phyloP scores from a whole-genome alignment of 2,888 invertebrate genomes.

The Drosophila macrospina region DNA sequence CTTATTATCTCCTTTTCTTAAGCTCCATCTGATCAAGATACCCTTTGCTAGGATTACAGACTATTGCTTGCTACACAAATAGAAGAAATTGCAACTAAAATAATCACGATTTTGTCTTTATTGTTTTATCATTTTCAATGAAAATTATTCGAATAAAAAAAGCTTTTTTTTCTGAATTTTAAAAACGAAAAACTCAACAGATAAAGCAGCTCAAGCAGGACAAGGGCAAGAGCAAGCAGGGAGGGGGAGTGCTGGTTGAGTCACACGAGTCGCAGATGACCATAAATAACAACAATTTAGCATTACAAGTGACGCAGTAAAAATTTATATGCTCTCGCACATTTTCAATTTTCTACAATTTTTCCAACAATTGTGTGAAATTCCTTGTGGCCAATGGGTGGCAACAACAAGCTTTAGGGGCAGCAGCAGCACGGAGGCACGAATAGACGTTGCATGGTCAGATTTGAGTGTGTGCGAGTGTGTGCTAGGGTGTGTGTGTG shows the following conservation, averaged over 20 bases:
- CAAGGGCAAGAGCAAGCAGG: conserved; percentile 1
- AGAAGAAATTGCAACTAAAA: too few species aligned
- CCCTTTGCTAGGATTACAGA: too few species aligned
- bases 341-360: conserved; percentile 80
- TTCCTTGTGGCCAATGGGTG: conserved; percentile 74
- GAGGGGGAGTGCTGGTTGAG: conserved; percentile 27
- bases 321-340: conserved; percentile 80
- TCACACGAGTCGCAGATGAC: conserved; percentile 72
- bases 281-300: conserved; percentile 82
- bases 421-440: conserved; percentile 1
- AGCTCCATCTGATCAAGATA: too few species aligned
- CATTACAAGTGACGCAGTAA: conserved; percentile 81
- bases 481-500: conserved; percentile 11
- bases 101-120: too few species aligned
- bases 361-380: conserved; percentile 80
- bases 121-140: too few species aligned
- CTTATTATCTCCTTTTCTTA: too few species aligned
- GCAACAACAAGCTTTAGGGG: conserved; percentile 12
- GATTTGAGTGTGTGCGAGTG: conserved; percentile 49
- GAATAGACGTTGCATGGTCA: conserved; percentile 56
- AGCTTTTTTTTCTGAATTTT: background rate
- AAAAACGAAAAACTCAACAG: background rate
- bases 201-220: background rate
- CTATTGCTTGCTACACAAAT: too few species aligned
- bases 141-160: background rate